Base-by-base conservation (phyloP, 2,113 vertebrate genomes). In the Buteo buteo region DNA sequence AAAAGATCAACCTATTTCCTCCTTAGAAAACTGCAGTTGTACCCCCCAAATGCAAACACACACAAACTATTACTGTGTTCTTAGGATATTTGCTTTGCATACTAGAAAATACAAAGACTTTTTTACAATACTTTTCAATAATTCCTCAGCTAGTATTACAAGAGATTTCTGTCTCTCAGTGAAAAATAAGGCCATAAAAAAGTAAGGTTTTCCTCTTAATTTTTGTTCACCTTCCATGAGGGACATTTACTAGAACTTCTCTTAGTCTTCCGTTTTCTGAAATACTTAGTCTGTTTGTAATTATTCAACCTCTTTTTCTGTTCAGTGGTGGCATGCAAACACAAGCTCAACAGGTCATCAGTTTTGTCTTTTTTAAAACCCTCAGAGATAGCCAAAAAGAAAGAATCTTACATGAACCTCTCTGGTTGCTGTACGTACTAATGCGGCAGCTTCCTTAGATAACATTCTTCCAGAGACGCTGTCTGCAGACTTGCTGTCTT, bases 381-480 rank as follows among this genome's bases (percentile, higher is more conserved):
- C 11, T 20, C 17, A 26, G 24, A 62, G 36, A 31, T 17, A 61
- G 11, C 4, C 5, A 38, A 32, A 74, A 87, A 81, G 16, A 31
- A 31, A 40, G 17, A 83, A 24, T 6, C 4, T 16, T 57, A 13
- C 1, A 3, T 11, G 29, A 82, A 50, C 5, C 1, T 32, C 12
- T 64, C 13, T 11, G 12, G 14, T 69, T 73, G 9, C n/a, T 67
- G 10, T 38, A 13, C 18, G 6, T 24, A 24, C 2, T 16, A 42
- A 36, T 16, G 10, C 0, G 0, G 12, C 31, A 74, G 28, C 26
- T 88, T 19, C 64, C 34, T 47, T 31, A 24, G 47, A 40, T 29
- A 34, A 15, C 13, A 11, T 65, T 80, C 34, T 72, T 64, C 32
- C 1, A 0, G 4, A 72, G 45, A 54, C 1, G 4, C 6, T 78